Evolutionary conservation across 2,888 invertebrate genomes (phyloP).

Genomic region (Marasmarcha lunaedactyla): DNA sequence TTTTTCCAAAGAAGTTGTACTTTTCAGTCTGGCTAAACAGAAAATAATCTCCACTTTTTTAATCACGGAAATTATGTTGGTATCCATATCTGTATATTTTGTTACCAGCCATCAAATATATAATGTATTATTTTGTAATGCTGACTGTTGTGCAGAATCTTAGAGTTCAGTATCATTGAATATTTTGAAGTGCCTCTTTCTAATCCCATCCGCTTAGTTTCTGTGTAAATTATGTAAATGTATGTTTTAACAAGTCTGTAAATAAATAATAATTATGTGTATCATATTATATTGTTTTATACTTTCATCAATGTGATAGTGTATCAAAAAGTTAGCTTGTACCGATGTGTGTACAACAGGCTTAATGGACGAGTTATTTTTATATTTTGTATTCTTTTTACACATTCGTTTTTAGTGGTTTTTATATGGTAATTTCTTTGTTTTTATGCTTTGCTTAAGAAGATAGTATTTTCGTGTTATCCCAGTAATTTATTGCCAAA

Average conservation of each 20-base stretch:
- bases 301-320: slow-evolving; percentile 39
- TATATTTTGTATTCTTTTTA: slow-evolving; percentile 48
- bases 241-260: slow-evolving; percentile 52
- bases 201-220: slow-evolving; percentile 47
- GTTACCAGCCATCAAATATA: too few species aligned
- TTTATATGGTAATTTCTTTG: slow-evolving; percentile 35
- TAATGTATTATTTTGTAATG: too few species aligned
- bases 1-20: slow-evolving; percentile 46
- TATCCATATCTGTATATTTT: too few species aligned
- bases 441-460: slow-evolving; percentile 46
- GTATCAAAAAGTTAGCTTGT: slow-evolving; percentile 10
- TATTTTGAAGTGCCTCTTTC: slow-evolving; percentile 58
- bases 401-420: slow-evolving; percentile 34
- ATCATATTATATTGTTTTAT: slow-evolving; percentile 32
- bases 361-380: slow-evolving; percentile 38
- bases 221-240: slow-evolving; percentile 62
- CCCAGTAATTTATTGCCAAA: slow-evolving; percentile 69
- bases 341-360: slow-evolving; percentile 16
- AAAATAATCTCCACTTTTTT: too few species aligned
- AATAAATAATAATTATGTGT: slow-evolving; percentile 32
- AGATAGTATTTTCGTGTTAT: slow-evolving; percentile 51
- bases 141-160: too few species aligned
- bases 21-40: slow-evolving; percentile 36
- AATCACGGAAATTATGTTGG: too few species aligned
- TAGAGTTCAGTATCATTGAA: slow-evolving; percentile 14